Evolutionary conservation across 2,113 vertebrate species (phyloP), one percentile per base, ranked within the genome.

Genomic region (Anolis carolinensis): DNA sequence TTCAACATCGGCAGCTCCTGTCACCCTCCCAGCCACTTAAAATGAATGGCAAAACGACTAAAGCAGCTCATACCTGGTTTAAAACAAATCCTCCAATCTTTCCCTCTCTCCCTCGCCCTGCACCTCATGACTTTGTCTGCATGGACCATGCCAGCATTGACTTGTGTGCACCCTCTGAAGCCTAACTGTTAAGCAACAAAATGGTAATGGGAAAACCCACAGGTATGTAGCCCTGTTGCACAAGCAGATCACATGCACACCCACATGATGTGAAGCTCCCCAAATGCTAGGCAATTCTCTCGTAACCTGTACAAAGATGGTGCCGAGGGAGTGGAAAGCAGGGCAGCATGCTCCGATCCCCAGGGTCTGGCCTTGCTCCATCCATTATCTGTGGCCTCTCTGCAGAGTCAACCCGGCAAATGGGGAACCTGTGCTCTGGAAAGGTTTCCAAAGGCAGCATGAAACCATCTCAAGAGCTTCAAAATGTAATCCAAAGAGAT

Each of bases 11-110:
- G 93, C 91, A 90, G 88, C 91, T 92, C 27, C 6, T 30, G 8
- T 27, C 63, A 5, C 32, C 36, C 63, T 36, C 30, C 55, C 10
- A 62, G 91, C 90, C 93, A 27, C 30, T 92, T 55, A 91, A 94
- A 94, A 92, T 90, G 88, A 94, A 94, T 91, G 91, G 93, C 93
- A 94, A 90, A 91, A 82, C 88, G 94, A 91, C 93, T 93, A 89
- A 91, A 93, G 93, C 91, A 94, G 92, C 92, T 92, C 81, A 93
- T 93, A 93, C 91, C 93, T 93, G 92, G 91, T 93, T 65, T 25
- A 30, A 55, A 55, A 55, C 13, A 59, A 59, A 59, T 59, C 55
- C 55, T 59, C 55, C 55, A 68, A 68, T 44, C 39, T n/a, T n/a
- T n/a, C 93, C 90, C 27, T 10, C 92, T 5, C 44, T n/a, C 74